Evolutionary conservation across 2,888 invertebrate species (phyloP).

Genomic region (Nemapogon koenigi): DNA sequence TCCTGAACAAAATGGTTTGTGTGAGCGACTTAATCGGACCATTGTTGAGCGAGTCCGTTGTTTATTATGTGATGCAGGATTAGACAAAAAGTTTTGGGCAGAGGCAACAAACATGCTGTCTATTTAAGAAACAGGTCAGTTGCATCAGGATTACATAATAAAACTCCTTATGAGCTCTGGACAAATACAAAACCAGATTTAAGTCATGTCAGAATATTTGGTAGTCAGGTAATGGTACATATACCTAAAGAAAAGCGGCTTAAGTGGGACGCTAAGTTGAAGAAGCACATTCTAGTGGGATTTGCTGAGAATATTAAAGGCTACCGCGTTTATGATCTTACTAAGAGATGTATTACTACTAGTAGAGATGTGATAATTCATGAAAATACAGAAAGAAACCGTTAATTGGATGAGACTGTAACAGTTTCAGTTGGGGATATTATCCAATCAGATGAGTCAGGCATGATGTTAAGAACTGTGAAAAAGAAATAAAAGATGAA

Average conservation of each 20-base stretch:
- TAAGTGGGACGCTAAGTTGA: constrained; percentile 19
- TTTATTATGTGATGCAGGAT: constrained; percentile 16
- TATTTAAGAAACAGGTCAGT: constrained; percentile 16
- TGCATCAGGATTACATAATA: constrained; percentile 15
- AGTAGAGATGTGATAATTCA: constrained; percentile 16
- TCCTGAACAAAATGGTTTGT: constrained; percentile 19
- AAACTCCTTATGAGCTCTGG: constrained; percentile 19
- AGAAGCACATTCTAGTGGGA: constrained; percentile 16
- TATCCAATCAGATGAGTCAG: neutral
- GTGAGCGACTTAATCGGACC: constrained; percentile 18
- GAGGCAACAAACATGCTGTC: constrained; percentile 17
- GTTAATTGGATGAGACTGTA: neutral
- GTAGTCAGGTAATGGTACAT: constrained; percentile 18
- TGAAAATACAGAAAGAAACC: neutral
- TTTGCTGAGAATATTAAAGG: constrained; percentile 19
- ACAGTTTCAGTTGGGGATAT: neutral
- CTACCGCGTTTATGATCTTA: constrained; percentile 17
- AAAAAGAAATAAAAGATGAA: neutral
- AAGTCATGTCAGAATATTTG: constrained; percentile 15
- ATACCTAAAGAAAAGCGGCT: constrained; percentile 16
- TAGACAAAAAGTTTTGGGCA: constrained; percentile 18
- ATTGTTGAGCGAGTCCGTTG: constrained; percentile 17
- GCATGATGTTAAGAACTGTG: neutral
- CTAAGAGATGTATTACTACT: constrained; percentile 10
- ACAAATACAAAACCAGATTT: constrained; percentile 16